These are phyloP conservation scores for Himantopus leucocephalus DNA, from an alignment of 2,113 vertebrate species.

Conservation along the genomic window DNA sequence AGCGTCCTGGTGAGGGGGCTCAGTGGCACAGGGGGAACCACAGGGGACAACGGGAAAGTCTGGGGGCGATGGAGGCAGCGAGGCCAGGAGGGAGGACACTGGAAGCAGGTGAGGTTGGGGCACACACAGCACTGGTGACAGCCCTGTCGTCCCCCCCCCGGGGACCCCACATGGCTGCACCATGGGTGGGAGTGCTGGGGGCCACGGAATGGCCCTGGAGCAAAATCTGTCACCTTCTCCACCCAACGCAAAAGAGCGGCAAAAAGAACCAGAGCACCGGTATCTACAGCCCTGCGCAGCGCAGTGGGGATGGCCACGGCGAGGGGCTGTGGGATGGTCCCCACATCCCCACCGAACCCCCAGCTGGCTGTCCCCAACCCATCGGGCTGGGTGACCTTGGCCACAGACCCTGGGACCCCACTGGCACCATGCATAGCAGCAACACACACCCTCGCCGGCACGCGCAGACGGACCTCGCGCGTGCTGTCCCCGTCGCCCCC, in stretches of 20 bases:
- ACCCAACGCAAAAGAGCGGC: background rate
- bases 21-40: no score
- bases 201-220: no score
- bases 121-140: rapidly evolving
- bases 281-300: background rate
- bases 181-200: background rate
- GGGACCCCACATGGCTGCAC: background rate
- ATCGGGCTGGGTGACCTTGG: background rate
- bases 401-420: rapidly evolving
- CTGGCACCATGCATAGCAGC: background rate
- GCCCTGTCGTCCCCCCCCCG: background rate
- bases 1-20: background rate
- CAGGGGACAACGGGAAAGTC: background rate
- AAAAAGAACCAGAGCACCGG: rapidly evolving
- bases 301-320: background rate
- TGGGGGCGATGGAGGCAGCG: background rate
- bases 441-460: rapidly evolving
- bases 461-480: rapidly evolving
- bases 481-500: background rate
- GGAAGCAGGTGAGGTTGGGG: background rate
- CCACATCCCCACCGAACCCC: background rate
- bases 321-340: background rate
- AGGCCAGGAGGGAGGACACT: background rate
- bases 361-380: background rate
- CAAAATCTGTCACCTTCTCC: background rate